Evolutionary conservation across 2,888 invertebrate genomes (phyloP), one percentile per base, ranked within the genome.

Genomic region (Leucophora obtusa): DNA sequence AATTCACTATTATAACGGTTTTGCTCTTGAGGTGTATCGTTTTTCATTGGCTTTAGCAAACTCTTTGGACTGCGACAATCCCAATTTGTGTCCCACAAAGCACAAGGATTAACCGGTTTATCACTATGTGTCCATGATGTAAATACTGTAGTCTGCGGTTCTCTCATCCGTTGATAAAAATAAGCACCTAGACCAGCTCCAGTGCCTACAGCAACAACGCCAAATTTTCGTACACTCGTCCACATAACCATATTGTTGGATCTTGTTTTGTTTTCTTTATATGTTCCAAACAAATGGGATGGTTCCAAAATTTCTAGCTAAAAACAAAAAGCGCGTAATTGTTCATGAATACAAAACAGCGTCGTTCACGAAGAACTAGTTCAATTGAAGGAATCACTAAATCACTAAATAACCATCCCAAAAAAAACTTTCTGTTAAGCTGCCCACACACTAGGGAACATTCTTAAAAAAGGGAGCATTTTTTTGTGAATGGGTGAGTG

Each of bases 11-110:
- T 95, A 78, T 92, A 92, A 68, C 92, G 91, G 86, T 96, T 95
- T 51, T 95, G 92, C 76, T 94, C 93, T 79, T 93, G 92, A 0
- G 91, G 90, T 2, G 87, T 86, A 1, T 86, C 85, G 58, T 89
- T 87, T 82, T 90, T 91, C 35, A 89, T 85, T 1, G 95, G 95
- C 82, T 93, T 93, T 0, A 95, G 92, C 79, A 96, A 89, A 84
- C 93, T 93, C 81, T 93, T 92, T 2, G 97, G 96, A 81, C 95
- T 94, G 43, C 97, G 92, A 86, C 96, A 95, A 89, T 97, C 97
- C 97, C 97, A 97, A 90, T 97, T 96, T 69, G 91, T 91, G 85
- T 97, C 95, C 97, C 97, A 97, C 87, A 93, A 93, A 0, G 94
- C 91, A 77, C 91, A 91, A 0, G 85, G 82, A 54, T 83, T 85